A percentile compares a stretch with the other conserved stretches of the same genome.
Evolutionary conservation across 2,113 vertebrate genomes (phyloP).

Genomic region (Heloderma charlesbogerti): DNA sequence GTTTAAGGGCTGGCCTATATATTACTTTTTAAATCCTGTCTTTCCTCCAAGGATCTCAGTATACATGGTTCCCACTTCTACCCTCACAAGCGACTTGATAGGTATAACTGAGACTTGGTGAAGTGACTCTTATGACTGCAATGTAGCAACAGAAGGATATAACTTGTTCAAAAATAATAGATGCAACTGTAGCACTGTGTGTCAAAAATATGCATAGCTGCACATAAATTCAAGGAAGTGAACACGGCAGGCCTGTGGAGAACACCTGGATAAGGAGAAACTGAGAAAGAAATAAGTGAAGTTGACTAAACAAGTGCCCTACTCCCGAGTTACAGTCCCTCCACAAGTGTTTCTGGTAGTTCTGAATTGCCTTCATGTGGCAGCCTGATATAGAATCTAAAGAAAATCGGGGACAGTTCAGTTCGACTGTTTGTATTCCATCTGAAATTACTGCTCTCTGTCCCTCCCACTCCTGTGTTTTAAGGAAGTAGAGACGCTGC

Average conservation of each 20-base stretch:
- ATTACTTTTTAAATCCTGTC: too few relatives aligned
- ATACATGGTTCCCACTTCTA: too few relatives aligned
- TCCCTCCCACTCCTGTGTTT: slow-evolving; percentile 4
- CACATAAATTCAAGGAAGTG: too few relatives aligned
- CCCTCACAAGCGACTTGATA: not conserved
- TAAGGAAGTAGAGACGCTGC: not conserved
- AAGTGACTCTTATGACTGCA: not conserved
- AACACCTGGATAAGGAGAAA: not conserved
- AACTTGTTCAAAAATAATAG: not conserved
- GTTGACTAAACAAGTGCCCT: not conserved
- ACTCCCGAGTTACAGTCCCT: not conserved
- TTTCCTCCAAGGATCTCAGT: too few relatives aligned
- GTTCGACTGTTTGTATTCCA: not conserved
- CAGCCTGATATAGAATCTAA: not conserved
- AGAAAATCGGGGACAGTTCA: slow-evolving; percentile 4
- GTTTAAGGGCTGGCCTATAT: too few relatives aligned
- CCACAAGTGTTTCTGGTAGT: not conserved
- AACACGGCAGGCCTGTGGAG: too few relatives aligned
- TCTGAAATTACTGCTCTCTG: not conserved
- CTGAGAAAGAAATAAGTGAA: not conserved
- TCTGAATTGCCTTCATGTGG: not conserved
- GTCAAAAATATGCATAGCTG: not conserved
- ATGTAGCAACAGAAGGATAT: not conserved
- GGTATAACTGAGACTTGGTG: not conserved
- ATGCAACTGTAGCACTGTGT: not conserved